These are phyloP conservation scores for Conistra vaccinii DNA, from an alignment of 2,888 invertebrate species.

Conservation along the genomic window DNA sequence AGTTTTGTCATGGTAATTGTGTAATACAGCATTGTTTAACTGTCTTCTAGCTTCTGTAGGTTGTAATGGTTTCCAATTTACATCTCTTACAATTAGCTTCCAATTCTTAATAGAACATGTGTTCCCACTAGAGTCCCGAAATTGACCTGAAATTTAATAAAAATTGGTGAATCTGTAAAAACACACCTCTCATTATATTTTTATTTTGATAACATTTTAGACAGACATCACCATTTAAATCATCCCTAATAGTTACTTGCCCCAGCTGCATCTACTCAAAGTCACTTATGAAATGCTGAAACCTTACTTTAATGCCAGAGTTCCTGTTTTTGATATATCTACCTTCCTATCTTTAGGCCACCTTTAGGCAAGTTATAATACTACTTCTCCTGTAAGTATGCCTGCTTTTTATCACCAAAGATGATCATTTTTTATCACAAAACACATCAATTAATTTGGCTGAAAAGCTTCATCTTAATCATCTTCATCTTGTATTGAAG, in stretches of 20 bases:
- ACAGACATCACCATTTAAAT: background rate
- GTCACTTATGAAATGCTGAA: background rate
- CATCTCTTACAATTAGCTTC: constrained; percentile 95
- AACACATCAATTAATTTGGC: too few species aligned
- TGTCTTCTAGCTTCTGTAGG: constrained; percentile 95
- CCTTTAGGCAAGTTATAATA: background rate
- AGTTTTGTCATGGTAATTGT: constrained; percentile 89
- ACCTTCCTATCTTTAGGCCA: background rate
- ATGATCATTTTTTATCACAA: too few species aligned
- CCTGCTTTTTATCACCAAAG: background rate
- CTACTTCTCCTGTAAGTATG: background rate
- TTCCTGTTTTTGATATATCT: background rate
- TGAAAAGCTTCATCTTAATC: background rate
- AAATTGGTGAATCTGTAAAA: background rate
- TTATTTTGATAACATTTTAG: background rate
- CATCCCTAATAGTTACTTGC: background rate
- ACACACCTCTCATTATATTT: background rate
- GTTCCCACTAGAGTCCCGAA: constrained; percentile 95
- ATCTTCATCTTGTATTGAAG: too few species aligned
- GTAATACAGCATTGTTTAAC: constrained; percentile 95
- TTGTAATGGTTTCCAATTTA: constrained; percentile 95
- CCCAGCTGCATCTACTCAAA: background rate
- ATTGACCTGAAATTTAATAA: constrained; percentile 91
- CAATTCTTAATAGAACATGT: constrained; percentile 94
- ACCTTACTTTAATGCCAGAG: background rate